These are phyloP conservation scores for Cosmia trapezina DNA, from an alignment of 2,888 invertebrate genomes.

Conservation along the genomic window DNA sequence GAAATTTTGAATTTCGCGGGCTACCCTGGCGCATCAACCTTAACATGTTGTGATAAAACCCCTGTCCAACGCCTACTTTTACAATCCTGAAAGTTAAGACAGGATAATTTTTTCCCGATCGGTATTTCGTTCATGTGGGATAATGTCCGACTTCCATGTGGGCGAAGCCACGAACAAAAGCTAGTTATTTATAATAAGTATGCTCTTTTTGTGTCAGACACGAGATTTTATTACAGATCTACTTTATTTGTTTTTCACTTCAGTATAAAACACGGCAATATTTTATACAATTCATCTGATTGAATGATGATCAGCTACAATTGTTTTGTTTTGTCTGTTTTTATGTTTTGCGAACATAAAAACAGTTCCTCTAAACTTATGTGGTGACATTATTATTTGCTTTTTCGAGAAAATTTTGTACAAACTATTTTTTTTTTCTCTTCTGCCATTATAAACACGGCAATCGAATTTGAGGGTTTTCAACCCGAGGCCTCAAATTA, in stretches of 20 bases:
- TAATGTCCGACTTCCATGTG: no score
- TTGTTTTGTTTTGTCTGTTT: no score
- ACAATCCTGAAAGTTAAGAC: no score
- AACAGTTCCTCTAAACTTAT: neutral
- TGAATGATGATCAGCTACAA: constrained; percentile 8
- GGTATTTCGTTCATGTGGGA: no score
- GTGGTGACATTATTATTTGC: neutral
- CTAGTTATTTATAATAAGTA: neutral
- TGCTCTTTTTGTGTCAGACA: constrained; percentile 10
- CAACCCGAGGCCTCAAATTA: neutral
- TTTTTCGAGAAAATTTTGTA: neutral
- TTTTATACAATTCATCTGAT: constrained; percentile 26
- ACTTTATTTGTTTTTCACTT: constrained; percentile 9
- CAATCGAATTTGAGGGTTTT: neutral
- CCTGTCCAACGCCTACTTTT: neutral
- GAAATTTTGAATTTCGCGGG: no score
- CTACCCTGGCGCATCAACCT: no score
- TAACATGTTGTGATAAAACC: neutral
- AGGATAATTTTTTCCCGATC: no score
- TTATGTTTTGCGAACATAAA: neutral
- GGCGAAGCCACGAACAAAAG: no score
- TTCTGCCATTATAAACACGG: neutral
- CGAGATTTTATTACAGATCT: constrained; percentile 27
- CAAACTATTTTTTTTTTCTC: neutral
- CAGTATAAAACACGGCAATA: constrained; percentile 5